Evolutionary conservation across 2,888 invertebrate species (phyloP).

Genomic region (Phortica okadai): DNA sequence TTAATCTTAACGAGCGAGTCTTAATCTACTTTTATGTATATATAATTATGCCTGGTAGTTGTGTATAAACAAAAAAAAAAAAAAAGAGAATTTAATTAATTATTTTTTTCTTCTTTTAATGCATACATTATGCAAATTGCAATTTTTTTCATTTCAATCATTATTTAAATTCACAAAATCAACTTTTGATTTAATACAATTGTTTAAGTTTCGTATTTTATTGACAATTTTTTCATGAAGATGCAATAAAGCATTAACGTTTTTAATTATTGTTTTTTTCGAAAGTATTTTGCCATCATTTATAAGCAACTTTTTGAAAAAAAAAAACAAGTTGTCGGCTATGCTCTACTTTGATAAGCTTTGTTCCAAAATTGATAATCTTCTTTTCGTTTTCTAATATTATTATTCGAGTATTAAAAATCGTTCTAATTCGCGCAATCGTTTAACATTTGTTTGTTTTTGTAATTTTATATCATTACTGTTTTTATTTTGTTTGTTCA

Average conservation of each 20-base stretch:
- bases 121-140: constrained; percentile 62
- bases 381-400: not conserved
- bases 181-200: constrained; percentile 41
- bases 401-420: constrained; percentile 61
- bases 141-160: constrained; percentile 31
- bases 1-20: not conserved
- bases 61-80: not conserved
- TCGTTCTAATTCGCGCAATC: constrained; percentile 41
- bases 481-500: constrained; percentile 4
- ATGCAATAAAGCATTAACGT: no score
- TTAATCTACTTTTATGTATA: not conserved
- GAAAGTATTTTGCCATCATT: no score
- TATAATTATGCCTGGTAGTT: not conserved
- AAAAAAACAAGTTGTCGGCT: no score
- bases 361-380: constrained; percentile 46
- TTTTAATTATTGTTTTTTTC: no score
- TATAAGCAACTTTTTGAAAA: no score
- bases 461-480: not conserved
- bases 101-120: constrained; percentile 46
- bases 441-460: constrained; percentile 2
- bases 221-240: no score
- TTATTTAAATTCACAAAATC: constrained; percentile 39
- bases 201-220: no score
- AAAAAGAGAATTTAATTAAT: constrained; percentile 45
- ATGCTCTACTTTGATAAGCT: constrained; percentile 49